Conservation (phyloP, 2,888 invertebrate species). For the Agrilus cyanescens region DNA sequence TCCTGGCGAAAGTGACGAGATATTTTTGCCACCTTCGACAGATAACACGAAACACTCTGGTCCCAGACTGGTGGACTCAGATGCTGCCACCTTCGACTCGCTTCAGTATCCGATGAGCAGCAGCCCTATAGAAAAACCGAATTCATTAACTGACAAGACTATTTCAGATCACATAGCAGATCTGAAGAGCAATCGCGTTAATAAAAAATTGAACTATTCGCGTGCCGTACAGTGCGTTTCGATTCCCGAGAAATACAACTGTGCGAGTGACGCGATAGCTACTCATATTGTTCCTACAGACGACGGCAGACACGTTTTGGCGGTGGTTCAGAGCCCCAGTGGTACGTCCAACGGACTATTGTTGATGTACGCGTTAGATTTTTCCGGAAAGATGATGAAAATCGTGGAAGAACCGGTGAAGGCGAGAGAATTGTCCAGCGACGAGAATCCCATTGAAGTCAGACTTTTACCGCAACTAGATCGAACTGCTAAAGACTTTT, state of each 20-base stretch:
- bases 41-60: conserved; percentile 24
- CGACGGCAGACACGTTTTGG: conserved; percentile 56
- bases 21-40: conserved; percentile 29
- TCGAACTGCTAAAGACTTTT: conserved; percentile 13
- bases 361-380: conserved; percentile 45
- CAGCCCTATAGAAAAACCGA: conserved; percentile 7
- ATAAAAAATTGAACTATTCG: conserved; percentile 32
- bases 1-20: conserved; percentile 34
- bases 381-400: conserved; percentile 38
- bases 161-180: conserved; percentile 36
- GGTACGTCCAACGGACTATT: conserved; percentile 35
- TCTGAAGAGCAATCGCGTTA: conserved; percentile 27
- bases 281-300: conserved; percentile 56
- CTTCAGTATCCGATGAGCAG: conserved; percentile 22
- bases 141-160: conserved; percentile 22
- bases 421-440: conserved; percentile 46
- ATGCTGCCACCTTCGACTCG: conserved; percentile 24
- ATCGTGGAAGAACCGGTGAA: conserved; percentile 49
- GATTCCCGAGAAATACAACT: conserved; percentile 40
- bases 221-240: conserved; percentile 46
- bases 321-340: conserved; percentile 36
- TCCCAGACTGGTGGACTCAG: conserved; percentile 29
- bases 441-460: conserved; percentile 58
- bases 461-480: conserved; percentile 51
- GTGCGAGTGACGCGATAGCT: conserved; percentile 41